Percentiles rank a stretch among this genome's conserved stretches.
Conservation (phyloP, 2,113 vertebrate genomes). For the Mixornis gularis region DNA sequence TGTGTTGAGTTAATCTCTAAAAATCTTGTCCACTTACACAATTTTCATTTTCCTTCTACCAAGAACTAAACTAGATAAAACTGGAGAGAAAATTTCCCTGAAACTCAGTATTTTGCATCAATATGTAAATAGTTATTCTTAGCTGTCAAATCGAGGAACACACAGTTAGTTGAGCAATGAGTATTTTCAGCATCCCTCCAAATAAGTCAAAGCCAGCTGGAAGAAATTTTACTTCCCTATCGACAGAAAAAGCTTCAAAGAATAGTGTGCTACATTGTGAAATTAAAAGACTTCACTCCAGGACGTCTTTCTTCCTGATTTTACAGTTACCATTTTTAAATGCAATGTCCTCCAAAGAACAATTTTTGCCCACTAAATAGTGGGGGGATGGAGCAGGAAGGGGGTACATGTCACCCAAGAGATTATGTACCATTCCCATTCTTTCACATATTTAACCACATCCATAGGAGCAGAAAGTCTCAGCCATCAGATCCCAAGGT, state of each 20-base stretch:
- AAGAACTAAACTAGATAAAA: background rate
- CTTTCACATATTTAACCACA: background rate
- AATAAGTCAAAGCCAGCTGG: conserved; percentile 32
- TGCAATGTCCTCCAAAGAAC: background rate
- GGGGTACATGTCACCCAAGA: background rate
- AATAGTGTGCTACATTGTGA: background rate
- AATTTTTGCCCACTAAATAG: background rate
- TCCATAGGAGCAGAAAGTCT: background rate
- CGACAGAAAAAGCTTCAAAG: background rate
- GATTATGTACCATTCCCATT: background rate
- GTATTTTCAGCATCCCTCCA: conserved; percentile 33
- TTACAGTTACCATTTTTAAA: conserved; percentile 5
- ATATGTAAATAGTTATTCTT: conserved; percentile 22
- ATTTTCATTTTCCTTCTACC: background rate
- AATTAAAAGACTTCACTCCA: background rate
- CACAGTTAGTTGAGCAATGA: background rate
- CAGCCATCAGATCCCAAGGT: background rate
- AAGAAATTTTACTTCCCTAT: conserved; percentile 35
- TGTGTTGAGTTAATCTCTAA: background rate
- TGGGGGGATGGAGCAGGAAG: accelerated
- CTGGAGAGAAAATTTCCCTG: background rate
- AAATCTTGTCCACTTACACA: background rate
- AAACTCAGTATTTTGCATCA: conserved; percentile 8
- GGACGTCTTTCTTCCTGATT: background rate
- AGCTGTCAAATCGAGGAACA: background rate